Evolutionary conservation across 1,140 invertebrate genomes (phyloP).

Genomic region (Monochamus saltuarius): DNA sequence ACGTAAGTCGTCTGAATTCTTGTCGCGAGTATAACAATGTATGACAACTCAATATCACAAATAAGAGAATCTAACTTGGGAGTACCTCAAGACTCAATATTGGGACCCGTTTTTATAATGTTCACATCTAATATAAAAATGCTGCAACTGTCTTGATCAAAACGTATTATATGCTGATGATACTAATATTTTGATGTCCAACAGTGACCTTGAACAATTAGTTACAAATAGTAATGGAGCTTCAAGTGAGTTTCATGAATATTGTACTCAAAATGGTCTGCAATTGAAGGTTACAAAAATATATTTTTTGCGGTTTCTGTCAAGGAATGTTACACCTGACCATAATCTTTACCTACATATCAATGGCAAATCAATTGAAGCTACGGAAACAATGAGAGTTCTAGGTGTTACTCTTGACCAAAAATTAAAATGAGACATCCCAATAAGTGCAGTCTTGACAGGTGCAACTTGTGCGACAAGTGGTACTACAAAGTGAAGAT

Average conservation of each 20-base stretch:
- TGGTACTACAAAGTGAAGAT: no score
- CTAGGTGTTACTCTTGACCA: no score
- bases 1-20: no score
- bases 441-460: no score
- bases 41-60: slow-evolving; percentile 9
- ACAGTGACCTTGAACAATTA: slow-evolving; percentile 3
- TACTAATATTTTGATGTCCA: no score
- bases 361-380: slow-evolving; percentile 1
- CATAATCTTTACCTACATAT: background rate
- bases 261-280: slow-evolving; percentile 7
- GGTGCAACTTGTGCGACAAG: no score
- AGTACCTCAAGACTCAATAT: slow-evolving; percentile 9
- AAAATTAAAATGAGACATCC: no score
- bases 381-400: no score
- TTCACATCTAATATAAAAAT: no score
- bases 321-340: slow-evolving; percentile 9
- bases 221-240: slow-evolving; percentile 5
- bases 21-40: no score
- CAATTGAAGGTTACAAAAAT: slow-evolving; percentile 6
- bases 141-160: background rate
- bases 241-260: slow-evolving; percentile 3
- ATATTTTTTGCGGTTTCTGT: slow-evolving; percentile 6
- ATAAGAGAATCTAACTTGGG: slow-evolving; percentile 13
- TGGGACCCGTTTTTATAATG: no score
- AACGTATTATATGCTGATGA: background rate